Evolutionary conservation across 1,140 invertebrate species (phyloP).

Genomic region (Tigriopus japonicus): DNA sequence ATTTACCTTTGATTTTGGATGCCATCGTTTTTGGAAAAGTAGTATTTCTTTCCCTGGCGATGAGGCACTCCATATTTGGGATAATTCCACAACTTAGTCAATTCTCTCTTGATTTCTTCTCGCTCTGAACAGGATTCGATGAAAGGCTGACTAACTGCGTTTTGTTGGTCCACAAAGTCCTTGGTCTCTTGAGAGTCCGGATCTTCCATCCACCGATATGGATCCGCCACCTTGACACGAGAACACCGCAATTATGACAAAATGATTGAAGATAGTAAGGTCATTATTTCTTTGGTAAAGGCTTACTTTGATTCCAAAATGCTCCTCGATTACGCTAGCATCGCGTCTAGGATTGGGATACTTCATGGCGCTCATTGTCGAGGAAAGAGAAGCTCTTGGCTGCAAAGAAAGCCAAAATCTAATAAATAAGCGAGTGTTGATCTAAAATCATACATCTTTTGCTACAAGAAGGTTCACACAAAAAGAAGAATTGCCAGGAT

Average conservation of each 20-base stretch:
- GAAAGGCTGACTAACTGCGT: constrained; percentile 68
- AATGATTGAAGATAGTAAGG: no score
- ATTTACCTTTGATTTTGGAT: constrained; percentile 77
- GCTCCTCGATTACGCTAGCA: background rate
- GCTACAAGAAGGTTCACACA: no score
- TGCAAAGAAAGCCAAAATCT: no score
- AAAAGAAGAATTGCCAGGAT: no score
- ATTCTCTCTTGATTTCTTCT: constrained; percentile 45
- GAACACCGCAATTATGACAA: background rate
- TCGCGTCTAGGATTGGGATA: constrained; percentile 13
- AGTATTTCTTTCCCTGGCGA: constrained; percentile 64
- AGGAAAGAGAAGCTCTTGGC: no score
- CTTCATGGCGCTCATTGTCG: constrained; percentile 2
- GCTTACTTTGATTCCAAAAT: background rate
- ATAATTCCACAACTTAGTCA: constrained; percentile 88
- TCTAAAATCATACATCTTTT: no score
- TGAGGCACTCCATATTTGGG: constrained; percentile 79
- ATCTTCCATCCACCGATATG: constrained; percentile 92
- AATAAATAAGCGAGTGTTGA: no score
- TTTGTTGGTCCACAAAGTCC: constrained; percentile 75
- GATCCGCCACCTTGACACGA: constrained; percentile 52
- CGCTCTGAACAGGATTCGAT: constrained; percentile 53
- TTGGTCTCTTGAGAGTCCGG: constrained; percentile 80
- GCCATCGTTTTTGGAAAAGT: constrained; percentile 84
- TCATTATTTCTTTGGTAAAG: no score